Base-by-base conservation (phyloP, 1,140 invertebrate species). In the Meloidogyne exigua region DNA sequence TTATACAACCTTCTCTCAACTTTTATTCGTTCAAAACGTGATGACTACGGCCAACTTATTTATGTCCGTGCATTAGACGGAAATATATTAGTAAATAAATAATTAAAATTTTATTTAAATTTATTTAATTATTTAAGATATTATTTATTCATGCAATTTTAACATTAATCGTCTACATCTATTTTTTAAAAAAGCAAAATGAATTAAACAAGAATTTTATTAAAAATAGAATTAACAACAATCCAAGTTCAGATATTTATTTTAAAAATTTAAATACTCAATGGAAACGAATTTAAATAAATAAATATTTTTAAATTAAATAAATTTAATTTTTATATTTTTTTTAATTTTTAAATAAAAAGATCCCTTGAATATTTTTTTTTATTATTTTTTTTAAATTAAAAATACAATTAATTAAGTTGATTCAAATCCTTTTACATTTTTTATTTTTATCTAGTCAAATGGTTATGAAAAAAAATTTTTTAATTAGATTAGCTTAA, bases 61-160 rank as follows among this genome's bases (percentile, higher is more conserved):
- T 72, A 72, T 32, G 49, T 26, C 12, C 71, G 71, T 21, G 26
- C 57, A 1, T 72, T 44, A 28, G 71, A 72, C 1, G 23, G 25
- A 2, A 62, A 64, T 18, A 72, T 23, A 25, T n/a, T 72, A 21
- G 71, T 72, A 12, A 49, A 39, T 73, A 13, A n/a, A 5, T 57
- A 18, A 5, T n/a, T 9, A n/a, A n/a, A n/a, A 57, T 7, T 39
- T 39, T n/a, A n/a, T n/a, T 57, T 57, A n/a, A 57, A 67, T 67
- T n/a, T 32, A 64, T 62, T 32, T 64, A 23, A 12, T 36, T 42
- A 21, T 18, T 9, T 49, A 13, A 72, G 71, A 21, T 72, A 36
- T 9, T 72, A 28, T 42, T 57, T 12, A 3, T 73, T 62, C 71
- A 73, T 36, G 71, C 71, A 62, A 64, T 73, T 28, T 25, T 73